Conservation (phyloP, 2,113 vertebrate species). For the Xyrauchen texanus region DNA sequence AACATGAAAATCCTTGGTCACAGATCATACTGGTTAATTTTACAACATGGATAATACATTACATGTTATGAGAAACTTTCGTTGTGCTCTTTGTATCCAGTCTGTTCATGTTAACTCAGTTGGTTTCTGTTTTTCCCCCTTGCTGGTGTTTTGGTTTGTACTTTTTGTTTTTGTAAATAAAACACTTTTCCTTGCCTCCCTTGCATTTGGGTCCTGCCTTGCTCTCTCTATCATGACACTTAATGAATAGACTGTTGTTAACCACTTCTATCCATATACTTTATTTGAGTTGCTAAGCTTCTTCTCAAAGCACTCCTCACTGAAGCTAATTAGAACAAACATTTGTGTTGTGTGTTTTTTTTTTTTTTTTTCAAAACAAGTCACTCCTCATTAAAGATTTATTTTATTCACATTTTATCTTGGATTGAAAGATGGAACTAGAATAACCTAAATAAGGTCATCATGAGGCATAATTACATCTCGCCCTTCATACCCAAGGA, state of each 20-base stretch:
- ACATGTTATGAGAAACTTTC: no score
- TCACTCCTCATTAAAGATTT: constrained; percentile 44
- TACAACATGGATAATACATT: no score
- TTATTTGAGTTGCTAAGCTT: constrained; percentile 34
- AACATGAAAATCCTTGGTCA: no score
- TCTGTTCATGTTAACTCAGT: no score
- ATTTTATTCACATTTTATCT: constrained; percentile 38
- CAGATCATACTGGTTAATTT: no score
- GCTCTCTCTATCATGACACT: neutral
- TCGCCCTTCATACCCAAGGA: constrained; percentile 53
- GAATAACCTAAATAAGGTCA: constrained; percentile 55
- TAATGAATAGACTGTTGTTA: constrained; percentile 23
- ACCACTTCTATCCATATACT: constrained; percentile 9
- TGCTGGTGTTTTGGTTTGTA: no score
- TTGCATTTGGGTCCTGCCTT: no score
- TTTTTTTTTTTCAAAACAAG: constrained; percentile 46
- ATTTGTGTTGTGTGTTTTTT: no score
- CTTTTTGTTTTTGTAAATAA: no score
- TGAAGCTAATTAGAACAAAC: constrained; percentile 54
- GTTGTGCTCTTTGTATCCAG: no score
- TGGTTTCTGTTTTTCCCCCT: no score
- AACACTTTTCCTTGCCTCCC: no score
- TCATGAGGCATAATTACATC: constrained; percentile 56
- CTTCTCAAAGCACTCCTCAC: constrained; percentile 34
- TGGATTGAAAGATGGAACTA: constrained; percentile 44